Percentiles rank a stretch among this genome's conserved stretches.
Conservation (phyloP, 2,797 vertebrate species). For the Lacerta agilis region DNA sequence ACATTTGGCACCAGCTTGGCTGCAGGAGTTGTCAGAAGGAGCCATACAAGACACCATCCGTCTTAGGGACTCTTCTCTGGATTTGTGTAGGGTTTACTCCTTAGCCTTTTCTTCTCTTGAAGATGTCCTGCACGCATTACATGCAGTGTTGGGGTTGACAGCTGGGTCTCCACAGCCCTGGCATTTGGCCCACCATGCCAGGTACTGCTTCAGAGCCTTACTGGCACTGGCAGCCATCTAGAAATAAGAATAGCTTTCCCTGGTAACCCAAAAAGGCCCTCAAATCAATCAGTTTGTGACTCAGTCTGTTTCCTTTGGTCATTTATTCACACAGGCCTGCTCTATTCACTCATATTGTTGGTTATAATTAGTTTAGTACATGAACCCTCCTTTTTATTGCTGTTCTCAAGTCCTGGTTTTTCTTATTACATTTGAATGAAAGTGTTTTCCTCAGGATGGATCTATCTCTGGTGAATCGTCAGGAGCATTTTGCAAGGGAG, state of each 20-base stretch:
- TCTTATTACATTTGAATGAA: conserved; percentile 13
- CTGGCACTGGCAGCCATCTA: neutral
- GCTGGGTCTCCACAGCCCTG: neutral
- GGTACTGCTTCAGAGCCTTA: neutral
- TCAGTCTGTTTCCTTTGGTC: neutral
- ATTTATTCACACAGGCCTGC: neutral
- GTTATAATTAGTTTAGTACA: conserved; percentile 1
- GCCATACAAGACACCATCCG: too few species aligned
- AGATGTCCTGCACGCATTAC: too few species aligned
- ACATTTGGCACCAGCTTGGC: too few species aligned
- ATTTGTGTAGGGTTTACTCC: too few species aligned
- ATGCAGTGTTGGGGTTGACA: neutral
- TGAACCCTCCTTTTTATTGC: neutral
- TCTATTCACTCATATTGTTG: neutral
- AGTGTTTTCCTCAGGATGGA: conserved; percentile 1
- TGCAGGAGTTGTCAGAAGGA: too few species aligned
- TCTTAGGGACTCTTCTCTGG: too few species aligned
- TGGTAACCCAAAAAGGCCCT: neutral
- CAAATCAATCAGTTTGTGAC: neutral
- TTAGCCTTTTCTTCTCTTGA: too few species aligned
- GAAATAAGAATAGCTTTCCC: neutral
- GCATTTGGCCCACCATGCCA: neutral
- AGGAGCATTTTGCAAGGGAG: neutral
- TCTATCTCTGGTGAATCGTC: conserved; percentile 1
- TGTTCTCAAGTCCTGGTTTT: neutral